Evolutionary conservation across 2,113 vertebrate species (phyloP), one percentile per base, ranked within the genome.

Genomic region (Tyto alba): DNA sequence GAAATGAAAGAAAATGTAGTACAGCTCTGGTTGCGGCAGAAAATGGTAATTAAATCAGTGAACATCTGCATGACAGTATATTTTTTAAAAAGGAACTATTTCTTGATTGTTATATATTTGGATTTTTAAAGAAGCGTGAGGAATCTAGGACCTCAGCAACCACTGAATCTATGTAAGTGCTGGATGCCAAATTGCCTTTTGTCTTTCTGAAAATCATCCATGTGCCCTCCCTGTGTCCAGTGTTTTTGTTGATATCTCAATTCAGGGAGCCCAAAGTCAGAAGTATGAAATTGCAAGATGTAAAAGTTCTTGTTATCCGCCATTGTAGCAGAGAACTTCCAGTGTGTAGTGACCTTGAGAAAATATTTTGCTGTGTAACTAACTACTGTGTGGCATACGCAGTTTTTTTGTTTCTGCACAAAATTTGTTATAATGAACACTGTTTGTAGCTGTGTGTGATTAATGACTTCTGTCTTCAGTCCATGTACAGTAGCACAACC

Each of bases 1-100:
- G 12, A 95, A 91, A 76, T 88, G 57, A 93, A 96, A 84, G 25
- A 95, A 97, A 97, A 88, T 66, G 95, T 64, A 78, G 57, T 85
- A 83, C n/a, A 72, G 36, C 85, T 88, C 83, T 89, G 59, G 68
- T 93, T 93, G 93, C 93, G 89, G 71, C 93, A 95, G 93, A 97
- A 97, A 94, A 97, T 94, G 68, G 78, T 94, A 68, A 96, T 96
- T 95, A 96, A 91, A 94, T 86, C 81, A 88, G 32, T 52, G 84
- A 96, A 88, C 76, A 80, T 71, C 80, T 88, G 67, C 6, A 25
- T 83, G 59, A 95, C 27, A 36, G 56, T 40, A 27, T 83, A 11
- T 53, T 72, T 95, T 71, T 85, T 75, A 3, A 57, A 73, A 59
- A 62, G 38, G 14, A 89, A 73, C 18, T 76, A 9, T 88, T 72